A percentile compares a stretch with the other conserved stretches of the same genome.
Evolutionary conservation across 2,113 vertebrate genomes (phyloP).

Genomic region (Dromas ardeola): DNA sequence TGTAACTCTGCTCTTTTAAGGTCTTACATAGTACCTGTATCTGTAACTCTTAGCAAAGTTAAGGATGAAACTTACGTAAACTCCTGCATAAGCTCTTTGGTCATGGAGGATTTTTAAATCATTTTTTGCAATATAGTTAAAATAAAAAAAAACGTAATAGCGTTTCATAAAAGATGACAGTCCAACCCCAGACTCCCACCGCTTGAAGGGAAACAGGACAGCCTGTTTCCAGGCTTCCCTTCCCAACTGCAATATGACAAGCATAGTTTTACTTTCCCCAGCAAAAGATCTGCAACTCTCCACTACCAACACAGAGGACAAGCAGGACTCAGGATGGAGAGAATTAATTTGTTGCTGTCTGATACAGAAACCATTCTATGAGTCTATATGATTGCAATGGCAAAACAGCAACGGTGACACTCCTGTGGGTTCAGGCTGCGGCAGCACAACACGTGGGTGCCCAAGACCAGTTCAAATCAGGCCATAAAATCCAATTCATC

Average conservation of each 20-base stretch:
- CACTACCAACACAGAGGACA: not conserved
- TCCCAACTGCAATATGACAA: not conserved
- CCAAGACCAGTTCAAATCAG: conserved; percentile 44
- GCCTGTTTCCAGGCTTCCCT: too few species aligned
- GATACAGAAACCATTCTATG: not conserved
- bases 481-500: conserved; percentile 54
- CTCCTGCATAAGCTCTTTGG: not conserved
- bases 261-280: not conserved
- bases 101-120: not conserved
- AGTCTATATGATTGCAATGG: not conserved
- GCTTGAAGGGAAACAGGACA: not conserved
- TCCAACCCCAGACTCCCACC: not conserved
- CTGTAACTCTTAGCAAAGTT: not conserved
- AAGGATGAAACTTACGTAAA: not conserved
- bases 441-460: not conserved
- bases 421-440: not conserved
- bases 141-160: not conserved
- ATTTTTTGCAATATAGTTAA: not conserved
- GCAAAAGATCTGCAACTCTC: not conserved
- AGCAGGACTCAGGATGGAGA: not conserved
- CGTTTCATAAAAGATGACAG: not conserved
- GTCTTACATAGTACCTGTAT: not conserved
- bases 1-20: not conserved
- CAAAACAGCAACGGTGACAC: not conserved
- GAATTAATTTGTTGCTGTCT: not conserved